A percentile compares a stretch with the other conserved stretches of the same genome.
Evolutionary conservation across 2,113 vertebrate genomes (phyloP).

Genomic region (Mirza zaza): DNA sequence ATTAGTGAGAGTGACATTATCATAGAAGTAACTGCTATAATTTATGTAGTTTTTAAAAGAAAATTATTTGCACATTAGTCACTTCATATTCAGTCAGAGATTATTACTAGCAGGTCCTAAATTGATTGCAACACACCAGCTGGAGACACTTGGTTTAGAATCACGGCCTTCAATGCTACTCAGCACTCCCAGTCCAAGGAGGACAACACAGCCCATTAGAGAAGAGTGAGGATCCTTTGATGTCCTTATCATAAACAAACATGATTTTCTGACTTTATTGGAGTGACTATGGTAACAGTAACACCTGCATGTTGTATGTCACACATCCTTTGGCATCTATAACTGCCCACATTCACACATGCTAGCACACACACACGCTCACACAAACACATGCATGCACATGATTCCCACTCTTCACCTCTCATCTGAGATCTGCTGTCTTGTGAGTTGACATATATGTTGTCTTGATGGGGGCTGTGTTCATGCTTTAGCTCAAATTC

Average conservation of each 20-base stretch:
- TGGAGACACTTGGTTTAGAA: background rate
- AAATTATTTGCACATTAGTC: background rate
- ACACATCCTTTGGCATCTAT: background rate
- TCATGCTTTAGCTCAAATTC: background rate
- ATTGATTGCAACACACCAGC: background rate
- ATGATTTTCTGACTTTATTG: background rate
- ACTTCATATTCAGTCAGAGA: background rate
- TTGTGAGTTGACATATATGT: background rate
- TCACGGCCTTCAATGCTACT: background rate
- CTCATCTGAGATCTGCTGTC: background rate
- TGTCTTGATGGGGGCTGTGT: background rate
- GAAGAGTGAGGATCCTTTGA: background rate
- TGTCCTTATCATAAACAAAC: background rate
- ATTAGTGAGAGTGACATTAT: background rate
- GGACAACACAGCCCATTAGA: background rate
- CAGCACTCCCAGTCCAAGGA: background rate
- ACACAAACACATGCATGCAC: background rate
- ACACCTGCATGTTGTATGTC: background rate
- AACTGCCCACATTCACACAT: background rate
- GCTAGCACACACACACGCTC: background rate
- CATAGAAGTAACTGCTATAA: background rate
- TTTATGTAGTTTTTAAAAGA: background rate
- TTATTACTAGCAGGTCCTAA: background rate
- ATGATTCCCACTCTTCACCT: background rate
- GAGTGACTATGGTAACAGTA: background rate